These are phyloP conservation scores for Crotalus helleri DNA, from an alignment of 2,113 vertebrate species.

Conservation along the genomic window DNA sequence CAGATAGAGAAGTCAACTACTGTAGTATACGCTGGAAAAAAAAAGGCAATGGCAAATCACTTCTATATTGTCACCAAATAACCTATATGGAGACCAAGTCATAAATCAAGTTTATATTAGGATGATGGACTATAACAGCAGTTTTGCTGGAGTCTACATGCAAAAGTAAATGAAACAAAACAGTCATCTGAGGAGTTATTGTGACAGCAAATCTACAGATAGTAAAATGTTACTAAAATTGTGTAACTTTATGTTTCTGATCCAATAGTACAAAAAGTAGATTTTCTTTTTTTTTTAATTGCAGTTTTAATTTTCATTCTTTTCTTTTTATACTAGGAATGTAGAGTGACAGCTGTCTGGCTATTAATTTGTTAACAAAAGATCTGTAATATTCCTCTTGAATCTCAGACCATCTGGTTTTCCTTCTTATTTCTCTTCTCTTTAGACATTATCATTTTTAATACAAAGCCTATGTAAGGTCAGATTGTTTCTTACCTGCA, in stretches of 20 bases:
- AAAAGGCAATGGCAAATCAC: neutral
- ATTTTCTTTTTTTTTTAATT: neutral
- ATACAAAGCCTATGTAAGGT: neutral
- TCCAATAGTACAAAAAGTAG: neutral
- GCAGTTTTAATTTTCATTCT: neutral
- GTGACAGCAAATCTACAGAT: neutral
- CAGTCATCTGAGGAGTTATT: neutral
- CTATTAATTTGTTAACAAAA: slow-evolving; percentile 15
- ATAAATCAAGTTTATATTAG: neutral
- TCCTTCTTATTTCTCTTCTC: neutral
- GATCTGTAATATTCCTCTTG: slow-evolving; percentile 6
- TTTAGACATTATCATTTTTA: neutral
- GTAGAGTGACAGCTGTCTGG: neutral
- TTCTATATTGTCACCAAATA: neutral
- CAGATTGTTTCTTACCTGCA: neutral
- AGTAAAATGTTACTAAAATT: neutral
- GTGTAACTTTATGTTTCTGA: neutral
- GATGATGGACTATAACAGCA: neutral
- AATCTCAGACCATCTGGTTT: slow-evolving; percentile 14
- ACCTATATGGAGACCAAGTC: neutral
- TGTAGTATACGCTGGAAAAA: neutral
- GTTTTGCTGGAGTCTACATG: neutral
- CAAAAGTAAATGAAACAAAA: neutral
- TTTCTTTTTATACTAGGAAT: neutral
- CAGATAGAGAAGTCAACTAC: neutral